Evolutionary conservation across 2,797 vertebrate species (phyloP).

Genomic region (Halcyon leucocephala): DNA sequence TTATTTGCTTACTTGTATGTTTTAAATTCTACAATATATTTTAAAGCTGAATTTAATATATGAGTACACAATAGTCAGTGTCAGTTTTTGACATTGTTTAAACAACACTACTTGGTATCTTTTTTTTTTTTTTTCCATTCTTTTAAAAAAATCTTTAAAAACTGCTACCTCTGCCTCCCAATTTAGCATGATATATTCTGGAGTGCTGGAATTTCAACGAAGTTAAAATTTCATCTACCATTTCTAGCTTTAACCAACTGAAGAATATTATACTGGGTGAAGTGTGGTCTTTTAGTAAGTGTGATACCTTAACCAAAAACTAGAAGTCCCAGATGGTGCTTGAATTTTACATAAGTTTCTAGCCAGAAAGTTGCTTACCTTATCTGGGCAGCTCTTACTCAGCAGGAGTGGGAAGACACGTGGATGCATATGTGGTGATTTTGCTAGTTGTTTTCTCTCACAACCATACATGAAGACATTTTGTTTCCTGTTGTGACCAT

Average conservation of each 20-base stretch:
- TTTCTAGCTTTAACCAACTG: not conserved
- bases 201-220: not conserved
- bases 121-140: not conserved
- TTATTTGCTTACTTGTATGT: not conserved
- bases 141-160: not conserved
- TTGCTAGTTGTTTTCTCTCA: conserved; percentile 47
- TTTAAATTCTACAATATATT: not conserved
- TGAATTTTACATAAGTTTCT: not conserved
- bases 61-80: not conserved
- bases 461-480: conserved; percentile 84
- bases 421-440: conserved; percentile 37
- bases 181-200: not conserved
- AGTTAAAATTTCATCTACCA: not conserved
- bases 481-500: conserved; percentile 82
- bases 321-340: not conserved
- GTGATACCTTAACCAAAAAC: not conserved
- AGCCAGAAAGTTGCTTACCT: conserved; percentile 61
- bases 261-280: not conserved
- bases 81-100: not conserved
- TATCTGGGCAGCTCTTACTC: conserved; percentile 81
- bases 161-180: not conserved
- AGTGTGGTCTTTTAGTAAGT: not conserved
- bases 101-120: not conserved
- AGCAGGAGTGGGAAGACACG: conserved; percentile 80
- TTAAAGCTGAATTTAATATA: not conserved